Evolutionary conservation across 2,888 invertebrate species (phyloP).

Genomic region (Torymus auratus): DNA sequence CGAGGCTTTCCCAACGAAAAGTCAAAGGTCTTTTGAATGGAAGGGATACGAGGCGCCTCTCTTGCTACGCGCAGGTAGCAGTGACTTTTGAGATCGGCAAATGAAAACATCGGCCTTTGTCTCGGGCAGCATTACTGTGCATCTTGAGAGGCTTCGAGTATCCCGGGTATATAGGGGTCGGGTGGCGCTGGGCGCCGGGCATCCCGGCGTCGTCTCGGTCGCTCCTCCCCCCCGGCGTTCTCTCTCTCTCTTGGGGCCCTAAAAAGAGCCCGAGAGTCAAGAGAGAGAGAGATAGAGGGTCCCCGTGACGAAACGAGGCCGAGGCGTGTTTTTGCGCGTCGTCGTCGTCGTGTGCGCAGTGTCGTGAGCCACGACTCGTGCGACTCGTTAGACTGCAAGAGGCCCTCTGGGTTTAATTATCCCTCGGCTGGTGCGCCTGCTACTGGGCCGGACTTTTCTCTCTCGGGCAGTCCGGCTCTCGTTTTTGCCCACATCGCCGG

Average conservation of each 20-base stretch:
- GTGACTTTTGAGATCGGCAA: no score
- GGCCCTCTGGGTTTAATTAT: slow-evolving; percentile 51
- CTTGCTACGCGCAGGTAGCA: not conserved
- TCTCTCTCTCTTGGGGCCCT: not conserved
- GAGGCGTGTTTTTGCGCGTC: slow-evolving; percentile 61
- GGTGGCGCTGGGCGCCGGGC: slow-evolving; percentile 47
- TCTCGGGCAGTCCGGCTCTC: no score
- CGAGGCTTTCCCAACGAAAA: no score
- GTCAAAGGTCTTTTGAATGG: no score
- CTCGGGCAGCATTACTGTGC: slow-evolving; percentile 9
- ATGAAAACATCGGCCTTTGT: no score
- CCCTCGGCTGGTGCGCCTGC: slow-evolving; percentile 20
- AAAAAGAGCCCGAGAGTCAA: slow-evolving; percentile 48
- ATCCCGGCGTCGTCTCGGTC: slow-evolving; percentile 47
- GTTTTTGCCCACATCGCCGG: slow-evolving; percentile 12
- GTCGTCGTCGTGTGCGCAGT: slow-evolving; percentile 24
- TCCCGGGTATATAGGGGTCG: not conserved
- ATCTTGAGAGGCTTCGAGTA: not conserved
- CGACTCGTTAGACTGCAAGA: slow-evolving; percentile 64
- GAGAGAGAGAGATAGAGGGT: slow-evolving; percentile 50
- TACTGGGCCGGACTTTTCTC: no score
- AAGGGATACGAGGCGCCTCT: not conserved
- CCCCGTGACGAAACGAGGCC: slow-evolving; percentile 63
- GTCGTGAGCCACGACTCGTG: slow-evolving; percentile 65
- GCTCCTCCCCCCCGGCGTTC: slow-evolving; percentile 14